Percentiles rank a stretch among this genome's conserved stretches.
Evolutionary conservation across 2,888 invertebrate species (phyloP).

Genomic region (Ophion slaviceki): DNA sequence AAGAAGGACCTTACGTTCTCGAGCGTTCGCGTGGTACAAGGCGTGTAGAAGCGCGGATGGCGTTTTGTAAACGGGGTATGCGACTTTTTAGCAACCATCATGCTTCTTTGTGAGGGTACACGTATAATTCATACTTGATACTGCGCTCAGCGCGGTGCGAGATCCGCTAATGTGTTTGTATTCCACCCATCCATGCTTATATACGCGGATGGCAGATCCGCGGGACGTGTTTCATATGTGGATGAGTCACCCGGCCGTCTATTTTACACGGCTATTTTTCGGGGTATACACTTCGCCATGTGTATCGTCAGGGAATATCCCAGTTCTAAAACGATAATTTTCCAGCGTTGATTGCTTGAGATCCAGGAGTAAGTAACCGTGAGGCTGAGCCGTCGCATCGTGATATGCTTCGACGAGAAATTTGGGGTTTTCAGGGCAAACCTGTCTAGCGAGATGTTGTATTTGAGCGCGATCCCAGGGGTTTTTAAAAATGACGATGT

Average conservation of each 20-base stretch:
- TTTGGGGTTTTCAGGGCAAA: constrained; percentile 58
- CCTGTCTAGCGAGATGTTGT: constrained; percentile 53
- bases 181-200: too few relatives aligned
- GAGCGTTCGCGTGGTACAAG: neutral
- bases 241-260: too few relatives aligned
- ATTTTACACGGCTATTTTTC: too few relatives aligned
- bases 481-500: constrained; percentile 64
- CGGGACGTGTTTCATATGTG: too few relatives aligned
- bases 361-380: constrained; percentile 54
- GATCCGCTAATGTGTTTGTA: too few relatives aligned
- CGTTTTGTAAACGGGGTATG: neutral
- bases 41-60: constrained; percentile 7
- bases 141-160: too few relatives aligned
- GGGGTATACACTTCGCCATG: too few relatives aligned
- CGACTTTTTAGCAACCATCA: too few relatives aligned
- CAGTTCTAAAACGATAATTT: constrained; percentile 28
- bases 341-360: constrained; percentile 29
- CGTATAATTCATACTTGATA: too few relatives aligned
- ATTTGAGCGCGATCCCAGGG: constrained; percentile 62
- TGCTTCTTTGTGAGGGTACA: too few relatives aligned
- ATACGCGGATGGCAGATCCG: too few relatives aligned
- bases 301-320: constrained; percentile 31
- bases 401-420: constrained; percentile 65
- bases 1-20: constrained; percentile 10
- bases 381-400: constrained; percentile 52